phyloP scores from a whole-genome alignment of 2,113 vertebrate genomes.

The Coptodon rendalli region DNA sequence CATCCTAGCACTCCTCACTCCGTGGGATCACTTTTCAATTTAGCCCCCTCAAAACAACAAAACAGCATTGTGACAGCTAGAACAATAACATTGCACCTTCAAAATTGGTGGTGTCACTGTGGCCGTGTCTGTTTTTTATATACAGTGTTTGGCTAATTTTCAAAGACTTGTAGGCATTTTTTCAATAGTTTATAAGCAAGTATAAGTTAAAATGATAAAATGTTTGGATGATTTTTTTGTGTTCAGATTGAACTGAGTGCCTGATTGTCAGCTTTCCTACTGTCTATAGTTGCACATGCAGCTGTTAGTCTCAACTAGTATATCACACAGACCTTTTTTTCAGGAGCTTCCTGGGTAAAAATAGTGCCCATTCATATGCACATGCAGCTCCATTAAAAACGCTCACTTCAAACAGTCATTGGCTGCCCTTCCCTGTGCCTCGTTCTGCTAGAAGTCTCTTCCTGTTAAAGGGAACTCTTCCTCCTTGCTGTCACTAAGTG shows the following conservation, averaged over 20 bases:
- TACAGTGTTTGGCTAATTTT: neutral
- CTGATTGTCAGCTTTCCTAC: neutral
- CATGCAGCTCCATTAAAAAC: neutral
- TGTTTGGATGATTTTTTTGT: neutral
- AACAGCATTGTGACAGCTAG: neutral
- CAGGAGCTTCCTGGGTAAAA: neutral
- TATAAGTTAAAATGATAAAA: neutral
- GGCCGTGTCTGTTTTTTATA: neutral
- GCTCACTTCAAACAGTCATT: neutral
- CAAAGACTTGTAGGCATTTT: neutral
- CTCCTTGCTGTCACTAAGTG: neutral
- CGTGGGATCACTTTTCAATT: neutral
- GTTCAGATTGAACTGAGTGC: neutral
- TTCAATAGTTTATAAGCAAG: neutral
- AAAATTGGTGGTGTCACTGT: neutral
- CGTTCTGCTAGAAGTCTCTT: neutral
- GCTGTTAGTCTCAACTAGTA: neutral
- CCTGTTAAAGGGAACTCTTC: neutral
- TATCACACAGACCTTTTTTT: rapidly evolving
- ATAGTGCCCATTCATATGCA: neutral
- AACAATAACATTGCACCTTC: neutral
- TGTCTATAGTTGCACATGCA: neutral
- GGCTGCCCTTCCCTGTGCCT: neutral
- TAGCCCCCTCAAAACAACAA: neutral
- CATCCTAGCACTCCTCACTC: neutral